phyloP scores from a whole-genome alignment of 1,140 invertebrate species.

The Euwallacea similis region DNA sequence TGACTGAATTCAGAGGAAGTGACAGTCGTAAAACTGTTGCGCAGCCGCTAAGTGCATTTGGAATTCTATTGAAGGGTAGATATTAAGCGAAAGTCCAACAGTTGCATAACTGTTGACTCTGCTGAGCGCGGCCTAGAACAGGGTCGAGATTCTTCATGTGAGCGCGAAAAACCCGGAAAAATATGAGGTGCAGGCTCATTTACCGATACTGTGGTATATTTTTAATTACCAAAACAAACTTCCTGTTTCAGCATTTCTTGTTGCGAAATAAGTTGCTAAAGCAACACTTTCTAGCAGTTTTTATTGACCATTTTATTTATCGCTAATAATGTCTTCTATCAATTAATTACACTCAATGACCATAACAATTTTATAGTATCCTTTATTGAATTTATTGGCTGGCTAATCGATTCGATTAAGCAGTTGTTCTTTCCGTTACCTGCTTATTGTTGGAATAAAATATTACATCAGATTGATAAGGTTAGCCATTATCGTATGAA shows the following conservation, averaged over 20 bases:
- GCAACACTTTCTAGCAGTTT: background rate
- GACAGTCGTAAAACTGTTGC: too few relatives aligned
- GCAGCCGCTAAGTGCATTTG: too few relatives aligned
- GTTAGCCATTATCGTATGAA: background rate
- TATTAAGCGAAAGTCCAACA: too few relatives aligned
- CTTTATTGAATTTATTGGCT: background rate
- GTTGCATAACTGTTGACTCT: too few relatives aligned
- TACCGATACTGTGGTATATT: too few relatives aligned
- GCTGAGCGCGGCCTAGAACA: too few relatives aligned
- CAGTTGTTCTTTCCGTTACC: conserved; percentile 2
- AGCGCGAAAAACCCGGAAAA: too few relatives aligned
- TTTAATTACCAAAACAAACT: too few relatives aligned
- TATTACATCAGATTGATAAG: conserved; percentile 1
- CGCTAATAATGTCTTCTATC: background rate
- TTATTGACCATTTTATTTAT: background rate
- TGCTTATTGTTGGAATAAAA: background rate
- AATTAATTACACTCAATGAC: background rate
- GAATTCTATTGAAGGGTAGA: too few relatives aligned
- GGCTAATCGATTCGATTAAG: background rate
- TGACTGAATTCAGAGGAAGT: too few relatives aligned
- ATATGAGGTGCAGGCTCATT: too few relatives aligned
- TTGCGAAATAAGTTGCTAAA: background rate
- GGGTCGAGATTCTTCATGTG: too few relatives aligned
- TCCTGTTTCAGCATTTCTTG: background rate
- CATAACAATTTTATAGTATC: background rate